Percentiles rank a stretch among this genome's conserved stretches.
phyloP scores from a whole-genome alignment of 2,888 invertebrate genomes.

The Gnatocerus cornutus region DNA sequence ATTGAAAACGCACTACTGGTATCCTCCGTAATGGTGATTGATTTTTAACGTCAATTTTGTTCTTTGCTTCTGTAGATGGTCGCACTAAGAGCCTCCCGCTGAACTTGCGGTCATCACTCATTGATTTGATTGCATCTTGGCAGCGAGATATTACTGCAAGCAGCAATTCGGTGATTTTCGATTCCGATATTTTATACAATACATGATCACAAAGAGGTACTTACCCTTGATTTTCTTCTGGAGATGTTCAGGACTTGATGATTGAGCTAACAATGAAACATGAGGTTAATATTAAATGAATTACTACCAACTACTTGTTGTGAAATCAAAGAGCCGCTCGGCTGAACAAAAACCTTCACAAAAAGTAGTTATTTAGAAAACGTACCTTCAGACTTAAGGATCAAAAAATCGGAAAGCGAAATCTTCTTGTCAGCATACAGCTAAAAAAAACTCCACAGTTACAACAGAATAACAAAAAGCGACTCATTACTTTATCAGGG shows the following conservation, averaged over 20 bases:
- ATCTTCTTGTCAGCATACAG: slow-evolving; percentile 69
- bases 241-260: slow-evolving; percentile 63
- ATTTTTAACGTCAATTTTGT: slow-evolving; percentile 52
- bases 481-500: slow-evolving; percentile 49
- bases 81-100: slow-evolving; percentile 62
- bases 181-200: no score
- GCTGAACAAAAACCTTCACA: not conserved
- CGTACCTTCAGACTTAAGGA: slow-evolving; percentile 67
- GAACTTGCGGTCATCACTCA: slow-evolving; percentile 61
- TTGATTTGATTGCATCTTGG: slow-evolving; percentile 67
- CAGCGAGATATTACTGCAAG: slow-evolving; percentile 69
- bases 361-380: not conserved
- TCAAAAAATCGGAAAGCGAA: slow-evolving; percentile 67
- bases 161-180: slow-evolving; percentile 48
- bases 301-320: slow-evolving; percentile 9
- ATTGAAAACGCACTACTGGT: slow-evolving; percentile 59
- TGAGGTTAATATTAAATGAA: slow-evolving; percentile 27
- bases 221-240: slow-evolving; percentile 70
- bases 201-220: slow-evolving; percentile 52
- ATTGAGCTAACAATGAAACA: slow-evolving; percentile 58
- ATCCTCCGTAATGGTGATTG: slow-evolving; percentile 60
- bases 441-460: slow-evolving; percentile 60
- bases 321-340: not conserved
- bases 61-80: slow-evolving; percentile 37
- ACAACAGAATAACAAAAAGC: slow-evolving; percentile 1